phyloP scores from a whole-genome alignment of 2,797 vertebrate genomes.

The Sphenopsis melanotis region DNA sequence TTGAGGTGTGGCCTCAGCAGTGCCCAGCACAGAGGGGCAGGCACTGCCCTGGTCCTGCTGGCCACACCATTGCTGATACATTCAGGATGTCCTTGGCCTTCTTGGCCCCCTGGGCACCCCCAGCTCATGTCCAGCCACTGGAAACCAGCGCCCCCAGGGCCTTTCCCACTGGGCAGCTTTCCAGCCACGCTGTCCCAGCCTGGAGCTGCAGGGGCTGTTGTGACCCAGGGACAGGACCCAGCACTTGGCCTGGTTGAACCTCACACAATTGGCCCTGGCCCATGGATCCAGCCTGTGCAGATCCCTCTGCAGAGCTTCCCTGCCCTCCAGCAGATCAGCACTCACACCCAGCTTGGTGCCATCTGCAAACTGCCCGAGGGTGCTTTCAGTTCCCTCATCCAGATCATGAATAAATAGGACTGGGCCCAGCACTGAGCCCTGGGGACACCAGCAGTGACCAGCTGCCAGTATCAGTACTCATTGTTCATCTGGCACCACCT shows the following conservation, averaged over 20 bases:
- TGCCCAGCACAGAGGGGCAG: not conserved
- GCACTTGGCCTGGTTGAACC: not conserved
- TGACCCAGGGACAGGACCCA: not conserved
- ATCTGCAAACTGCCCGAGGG: not conserved
- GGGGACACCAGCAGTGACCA: too few relatives aligned
- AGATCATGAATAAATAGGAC: not conserved
- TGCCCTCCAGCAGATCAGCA: not conserved
- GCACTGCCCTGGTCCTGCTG: not conserved
- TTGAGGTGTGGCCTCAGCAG: too few relatives aligned
- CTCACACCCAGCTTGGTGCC: too few relatives aligned
- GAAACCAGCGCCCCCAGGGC: accelerated
- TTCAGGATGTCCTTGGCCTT: not conserved
- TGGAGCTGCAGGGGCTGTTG: not conserved
- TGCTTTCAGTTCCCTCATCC: accelerated
- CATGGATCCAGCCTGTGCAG: not conserved
- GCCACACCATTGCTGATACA: not conserved
- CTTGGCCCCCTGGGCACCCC: not conserved
- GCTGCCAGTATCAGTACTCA: not conserved
- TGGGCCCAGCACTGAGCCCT: not conserved
- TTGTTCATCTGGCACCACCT: not conserved
- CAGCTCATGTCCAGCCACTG: not conserved
- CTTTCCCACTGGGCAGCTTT: accelerated
- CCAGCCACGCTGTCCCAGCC: not conserved
- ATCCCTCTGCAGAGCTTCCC: not conserved
- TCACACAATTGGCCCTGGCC: accelerated